Percentiles rank a stretch among this genome's conserved stretches.
Evolutionary conservation across 2,113 vertebrate genomes (phyloP).

Genomic region (Leptobrachium ailaonicum): DNA sequence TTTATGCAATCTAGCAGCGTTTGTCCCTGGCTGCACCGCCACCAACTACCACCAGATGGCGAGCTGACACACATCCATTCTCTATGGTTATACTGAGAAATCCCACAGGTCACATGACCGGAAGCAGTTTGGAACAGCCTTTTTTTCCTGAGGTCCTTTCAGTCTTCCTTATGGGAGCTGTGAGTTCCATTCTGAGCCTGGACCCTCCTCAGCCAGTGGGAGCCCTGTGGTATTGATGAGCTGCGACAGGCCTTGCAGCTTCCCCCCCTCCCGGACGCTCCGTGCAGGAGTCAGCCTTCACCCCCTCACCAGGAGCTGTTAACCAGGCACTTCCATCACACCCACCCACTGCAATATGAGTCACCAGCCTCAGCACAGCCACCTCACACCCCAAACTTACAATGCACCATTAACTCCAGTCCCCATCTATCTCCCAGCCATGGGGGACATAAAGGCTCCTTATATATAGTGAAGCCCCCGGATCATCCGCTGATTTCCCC

Average conservation of each 20-base stretch:
- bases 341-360: conserved; percentile 33
- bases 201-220: neutral
- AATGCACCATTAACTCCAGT: neutral
- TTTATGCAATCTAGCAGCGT: too few species aligned
- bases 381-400: neutral
- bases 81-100: conserved; percentile 7
- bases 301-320: neutral
- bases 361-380: conserved; percentile 10
- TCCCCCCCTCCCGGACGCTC: neutral
- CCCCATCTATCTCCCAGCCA: conserved; percentile 4
- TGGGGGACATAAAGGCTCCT: conserved; percentile 4
- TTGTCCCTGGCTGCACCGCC: neutral
- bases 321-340: neutral
- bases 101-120: conserved; percentile 24
- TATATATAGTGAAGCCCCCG: neutral
- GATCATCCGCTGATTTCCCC: neutral
- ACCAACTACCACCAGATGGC: conserved; percentile 14
- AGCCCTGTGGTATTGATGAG: neutral
- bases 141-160: conserved; percentile 7
- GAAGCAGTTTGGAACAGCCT: neutral
- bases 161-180: neutral
- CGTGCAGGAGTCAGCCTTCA: neutral
- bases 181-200: neutral
- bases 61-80: neutral
- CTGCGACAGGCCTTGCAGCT: neutral